Evolutionary conservation across 2,797 vertebrate genomes (phyloP).

Genomic region (Cynopterus sphinx): DNA sequence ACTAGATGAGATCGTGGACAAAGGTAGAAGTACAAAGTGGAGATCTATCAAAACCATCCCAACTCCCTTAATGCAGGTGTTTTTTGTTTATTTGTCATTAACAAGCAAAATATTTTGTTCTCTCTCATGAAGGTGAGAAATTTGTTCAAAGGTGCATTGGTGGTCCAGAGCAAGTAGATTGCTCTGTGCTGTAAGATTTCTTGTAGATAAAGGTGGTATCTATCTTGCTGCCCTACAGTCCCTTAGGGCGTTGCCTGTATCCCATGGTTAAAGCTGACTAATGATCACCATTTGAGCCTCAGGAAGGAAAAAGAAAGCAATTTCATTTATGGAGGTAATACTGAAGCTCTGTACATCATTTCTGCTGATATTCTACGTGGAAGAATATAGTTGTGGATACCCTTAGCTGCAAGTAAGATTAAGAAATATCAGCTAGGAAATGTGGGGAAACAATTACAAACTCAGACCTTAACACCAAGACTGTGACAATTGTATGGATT

Average conservation of each 20-base stretch:
- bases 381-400: neutral
- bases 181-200: neutral
- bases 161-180: neutral
- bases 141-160: neutral
- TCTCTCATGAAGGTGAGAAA: neutral
- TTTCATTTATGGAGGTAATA: neutral
- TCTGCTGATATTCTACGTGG: neutral
- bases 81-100: neutral
- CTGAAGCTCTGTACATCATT: neutral
- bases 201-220: neutral
- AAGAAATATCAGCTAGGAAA: neutral
- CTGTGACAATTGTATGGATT: neutral
- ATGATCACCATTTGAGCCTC: neutral
- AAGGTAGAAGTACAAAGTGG: neutral
- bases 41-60: neutral
- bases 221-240: neutral
- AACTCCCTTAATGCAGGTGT: neutral
- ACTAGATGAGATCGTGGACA: neutral
- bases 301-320: neutral
- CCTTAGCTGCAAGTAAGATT: neutral
- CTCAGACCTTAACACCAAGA: neutral
- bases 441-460: neutral
- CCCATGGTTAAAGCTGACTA: neutral
- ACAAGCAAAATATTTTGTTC: neutral
- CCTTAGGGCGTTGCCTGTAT: neutral